Conservation (phyloP, 30 jellyfish, hydroid and myxozoan genomes). For the Catostylus mosaicus region DNA sequence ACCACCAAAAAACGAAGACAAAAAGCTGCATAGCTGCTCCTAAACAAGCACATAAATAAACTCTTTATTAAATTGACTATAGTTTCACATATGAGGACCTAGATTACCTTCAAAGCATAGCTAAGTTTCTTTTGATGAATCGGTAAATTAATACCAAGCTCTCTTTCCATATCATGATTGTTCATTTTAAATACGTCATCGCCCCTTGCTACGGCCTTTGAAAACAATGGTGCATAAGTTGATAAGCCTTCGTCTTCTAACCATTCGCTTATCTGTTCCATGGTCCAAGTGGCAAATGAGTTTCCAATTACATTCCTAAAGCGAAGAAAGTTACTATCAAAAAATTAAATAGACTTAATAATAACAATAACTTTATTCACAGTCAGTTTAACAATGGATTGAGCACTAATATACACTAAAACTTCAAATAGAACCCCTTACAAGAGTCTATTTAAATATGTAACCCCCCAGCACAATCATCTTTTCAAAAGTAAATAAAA, state of each 20-base stretch:
- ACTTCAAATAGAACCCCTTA: too few species aligned
- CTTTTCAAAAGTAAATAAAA: too few species aligned
- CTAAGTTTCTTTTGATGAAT: conserved; percentile 77
- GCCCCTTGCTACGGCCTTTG: conserved; percentile 81
- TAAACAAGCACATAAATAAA: too few species aligned
- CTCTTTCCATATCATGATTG: conserved; percentile 77
- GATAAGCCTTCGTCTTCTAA: conserved; percentile 94
- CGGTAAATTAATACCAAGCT: conserved; percentile 83
- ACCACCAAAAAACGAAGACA: too few species aligned
- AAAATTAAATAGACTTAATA: neutral
- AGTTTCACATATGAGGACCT: too few species aligned
- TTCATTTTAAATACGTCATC: conserved; percentile 88
- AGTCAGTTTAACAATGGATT: too few species aligned
- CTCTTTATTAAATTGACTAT: too few species aligned
- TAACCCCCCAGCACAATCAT: too few species aligned
- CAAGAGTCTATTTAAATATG: too few species aligned
- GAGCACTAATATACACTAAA: too few species aligned
- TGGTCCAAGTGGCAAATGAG: conserved; percentile 93
- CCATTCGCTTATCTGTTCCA: conserved; percentile 92
- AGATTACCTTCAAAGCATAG: conserved; percentile 81
- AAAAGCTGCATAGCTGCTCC: too few species aligned
- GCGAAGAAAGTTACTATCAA: neutral
- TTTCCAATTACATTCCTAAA: conserved; percentile 56
- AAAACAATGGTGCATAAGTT: conserved; percentile 67
- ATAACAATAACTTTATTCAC: too few species aligned